A percentile compares a stretch with the other conserved stretches of the same genome.
Evolutionary conservation across 2,797 vertebrate genomes (phyloP).

Genomic region (Typhlichthys eigenmanni): DNA sequence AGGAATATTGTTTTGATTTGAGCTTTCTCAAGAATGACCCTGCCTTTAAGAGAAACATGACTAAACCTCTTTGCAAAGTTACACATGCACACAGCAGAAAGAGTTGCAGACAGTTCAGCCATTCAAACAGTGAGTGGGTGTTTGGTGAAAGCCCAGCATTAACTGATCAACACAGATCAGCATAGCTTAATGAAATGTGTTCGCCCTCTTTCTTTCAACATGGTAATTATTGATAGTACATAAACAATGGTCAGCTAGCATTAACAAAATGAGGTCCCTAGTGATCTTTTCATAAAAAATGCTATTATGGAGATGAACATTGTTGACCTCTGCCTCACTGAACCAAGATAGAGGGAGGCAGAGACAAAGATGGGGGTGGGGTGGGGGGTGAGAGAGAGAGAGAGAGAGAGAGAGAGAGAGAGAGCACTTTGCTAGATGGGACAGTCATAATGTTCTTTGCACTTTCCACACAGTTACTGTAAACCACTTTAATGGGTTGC

Average conservation of each 20-base stretch:
- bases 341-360: constrained; percentile 7
- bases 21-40: too few relatives aligned
- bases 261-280: constrained; percentile 55
- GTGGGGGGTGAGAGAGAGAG: constrained; percentile 12
- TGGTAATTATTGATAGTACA: constrained; percentile 58
- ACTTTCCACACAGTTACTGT: constrained; percentile 35
- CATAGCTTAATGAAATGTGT: constrained; percentile 32
- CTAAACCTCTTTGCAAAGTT: constrained; percentile 25
- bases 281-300: constrained; percentile 54
- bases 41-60: neutral
- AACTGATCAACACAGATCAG: constrained; percentile 41
- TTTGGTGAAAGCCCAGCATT: constrained; percentile 47
- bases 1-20: too few relatives aligned
- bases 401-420: constrained; percentile 33
- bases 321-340: constrained; percentile 32
- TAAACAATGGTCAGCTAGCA: constrained; percentile 56
- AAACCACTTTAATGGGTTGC: constrained; percentile 16
- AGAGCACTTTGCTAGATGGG: constrained; percentile 32
- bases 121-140: constrained; percentile 48
- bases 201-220: constrained; percentile 22
- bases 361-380: neutral
- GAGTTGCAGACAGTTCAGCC: constrained; percentile 21
- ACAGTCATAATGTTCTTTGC: constrained; percentile 46
- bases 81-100: constrained; percentile 14
- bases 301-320: constrained; percentile 62